Conservation (phyloP, 2,797 vertebrate genomes). For the Erethizon dorsatum region DNA sequence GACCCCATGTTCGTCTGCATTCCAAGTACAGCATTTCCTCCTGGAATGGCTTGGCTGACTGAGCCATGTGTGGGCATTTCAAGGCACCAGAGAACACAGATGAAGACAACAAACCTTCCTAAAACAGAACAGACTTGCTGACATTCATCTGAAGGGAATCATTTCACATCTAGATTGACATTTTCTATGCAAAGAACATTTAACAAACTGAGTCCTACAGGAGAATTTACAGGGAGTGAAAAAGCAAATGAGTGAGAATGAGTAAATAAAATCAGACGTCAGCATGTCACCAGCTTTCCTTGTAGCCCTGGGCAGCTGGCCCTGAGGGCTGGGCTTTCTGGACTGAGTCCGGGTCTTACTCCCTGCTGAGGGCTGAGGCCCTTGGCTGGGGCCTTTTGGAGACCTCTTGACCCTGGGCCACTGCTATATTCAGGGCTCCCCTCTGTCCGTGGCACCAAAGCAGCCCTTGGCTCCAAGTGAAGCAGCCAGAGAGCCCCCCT, state of each 20-base stretch:
- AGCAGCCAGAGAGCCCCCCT: background rate
- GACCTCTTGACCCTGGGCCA: background rate
- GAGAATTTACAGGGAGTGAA: slow-evolving; percentile 69
- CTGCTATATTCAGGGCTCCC: background rate
- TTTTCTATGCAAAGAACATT: slow-evolving; percentile 78
- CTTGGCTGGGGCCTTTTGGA: background rate
- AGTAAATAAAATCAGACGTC: slow-evolving; percentile 62
- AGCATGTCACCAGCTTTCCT: background rate
- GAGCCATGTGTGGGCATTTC: slow-evolving; percentile 62
- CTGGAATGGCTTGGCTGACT: background rate
- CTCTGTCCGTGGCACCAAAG: background rate
- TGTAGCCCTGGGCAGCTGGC: background rate
- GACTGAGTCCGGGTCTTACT: background rate
- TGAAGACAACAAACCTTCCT: slow-evolving; percentile 72
- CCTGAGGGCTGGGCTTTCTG: background rate
- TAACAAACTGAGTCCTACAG: slow-evolving; percentile 70
- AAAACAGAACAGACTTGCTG: slow-evolving; percentile 67
- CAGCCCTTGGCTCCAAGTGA: background rate
- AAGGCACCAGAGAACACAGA: slow-evolving; percentile 69
- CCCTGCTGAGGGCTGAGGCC: background rate
- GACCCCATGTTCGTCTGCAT: slow-evolving; percentile 40
- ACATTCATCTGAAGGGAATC: slow-evolving; percentile 70
- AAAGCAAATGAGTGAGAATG: slow-evolving; percentile 53
- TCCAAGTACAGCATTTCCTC: slow-evolving; percentile 56
- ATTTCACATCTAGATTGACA: slow-evolving; percentile 71